Base-by-base conservation (phyloP, 1,140 invertebrate species). In the Pseudomyrmex concolor region DNA sequence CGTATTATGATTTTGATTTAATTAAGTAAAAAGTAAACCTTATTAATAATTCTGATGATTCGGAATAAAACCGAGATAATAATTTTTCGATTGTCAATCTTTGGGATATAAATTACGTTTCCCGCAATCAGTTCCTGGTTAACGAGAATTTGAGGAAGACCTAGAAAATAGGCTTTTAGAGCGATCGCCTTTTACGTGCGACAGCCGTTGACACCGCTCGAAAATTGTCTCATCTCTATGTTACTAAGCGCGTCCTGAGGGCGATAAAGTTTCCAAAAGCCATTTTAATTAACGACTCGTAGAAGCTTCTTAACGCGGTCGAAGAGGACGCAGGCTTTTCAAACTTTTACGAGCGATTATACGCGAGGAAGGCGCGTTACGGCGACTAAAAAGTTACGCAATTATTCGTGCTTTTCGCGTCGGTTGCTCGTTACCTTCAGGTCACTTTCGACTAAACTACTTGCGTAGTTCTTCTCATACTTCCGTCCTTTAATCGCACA, bases 221-320 rank as follows among this genome's bases (percentile, higher is more conserved):
- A 66, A 78, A 86, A 72, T 86, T 86, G 84, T 72, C 82, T 67
- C 54, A 67, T 86, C 72, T 67, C 64, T 22, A 43, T 63, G 19
- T 43, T 66, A 34, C 59, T 51, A 19, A 34, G 55, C 17, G 45
- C 15, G 22, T 13, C 67, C 13, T 34, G 13, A 50, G 34, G 34
- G 5, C 68, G 54, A 22, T 68, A 15, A 64, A 84, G 48, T 86
- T 86, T 80, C 57, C 55, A 10, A 59, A 55, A 81, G 85, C 70
- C 80, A 73, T 73, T 86, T 68, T 74, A 86, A 86, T 86, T 84
- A 86, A 84, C 67, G 84, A 72, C 10, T n/a, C 45, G 8, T 50
- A 57, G 43, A 25, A 54, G 55, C 15, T 19, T 48, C 12, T 73
- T 70, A 55, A 80, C 43, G 43, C 43, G 54, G 43, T 70, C 76